phyloP scores from a whole-genome alignment of 2,113 vertebrate genomes.

The Spheniscus mendiculus region DNA sequence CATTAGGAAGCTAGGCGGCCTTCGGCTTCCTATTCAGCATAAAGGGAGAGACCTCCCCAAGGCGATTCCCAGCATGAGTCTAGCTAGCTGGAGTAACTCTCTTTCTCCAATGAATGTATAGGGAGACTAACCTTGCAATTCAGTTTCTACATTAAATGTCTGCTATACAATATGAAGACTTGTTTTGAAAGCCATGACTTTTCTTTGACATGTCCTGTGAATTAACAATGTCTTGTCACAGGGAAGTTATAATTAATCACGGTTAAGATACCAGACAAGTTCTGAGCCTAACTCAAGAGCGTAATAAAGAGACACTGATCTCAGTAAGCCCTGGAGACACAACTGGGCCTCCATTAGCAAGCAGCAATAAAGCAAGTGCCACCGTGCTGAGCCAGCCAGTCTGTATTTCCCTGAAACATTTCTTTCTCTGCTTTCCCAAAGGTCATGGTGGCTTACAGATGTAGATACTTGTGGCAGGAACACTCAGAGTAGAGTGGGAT shows the following conservation, averaged over 20 bases:
- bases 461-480: background rate
- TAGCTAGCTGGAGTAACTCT: background rate
- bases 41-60: background rate
- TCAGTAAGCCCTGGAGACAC: background rate
- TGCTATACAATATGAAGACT: background rate
- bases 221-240: background rate
- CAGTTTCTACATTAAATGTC: background rate
- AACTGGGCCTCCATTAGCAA: background rate
- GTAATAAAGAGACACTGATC: background rate
- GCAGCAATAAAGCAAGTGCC: background rate
- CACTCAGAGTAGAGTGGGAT: background rate
- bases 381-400: background rate
- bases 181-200: background rate
- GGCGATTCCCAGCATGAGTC: rapidly evolving
- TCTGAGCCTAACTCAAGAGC: background rate
- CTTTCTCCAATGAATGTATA: background rate
- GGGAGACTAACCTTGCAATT: background rate
- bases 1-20: background rate
- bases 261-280: background rate
- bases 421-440: background rate
- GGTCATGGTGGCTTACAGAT: background rate
- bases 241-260: background rate
- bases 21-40: background rate
- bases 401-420: background rate
- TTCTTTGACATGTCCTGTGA: background rate